Conservation (phyloP, 2,888 invertebrate genomes). For the Pterostichus madidus region DNA sequence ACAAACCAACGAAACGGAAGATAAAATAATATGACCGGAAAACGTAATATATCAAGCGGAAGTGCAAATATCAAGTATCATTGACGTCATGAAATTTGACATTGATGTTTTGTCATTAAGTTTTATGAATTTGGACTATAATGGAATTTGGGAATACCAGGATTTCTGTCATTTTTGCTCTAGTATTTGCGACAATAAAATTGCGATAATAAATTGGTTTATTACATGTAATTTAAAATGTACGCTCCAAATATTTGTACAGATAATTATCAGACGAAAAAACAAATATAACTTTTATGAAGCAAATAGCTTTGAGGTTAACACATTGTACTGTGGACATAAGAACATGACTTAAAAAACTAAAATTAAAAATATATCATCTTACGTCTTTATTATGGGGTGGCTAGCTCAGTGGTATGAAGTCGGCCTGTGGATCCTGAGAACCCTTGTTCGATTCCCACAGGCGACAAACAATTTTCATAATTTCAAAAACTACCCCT, state of each 20-base stretch:
- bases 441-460: too few relatives aligned
- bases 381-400: too few relatives aligned
- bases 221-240: slow-evolving; percentile 11
- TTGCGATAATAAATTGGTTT: not conserved
- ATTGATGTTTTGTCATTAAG: slow-evolving; percentile 13
- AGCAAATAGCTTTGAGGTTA: too few relatives aligned
- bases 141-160: not conserved
- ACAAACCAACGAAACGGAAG: not conserved
- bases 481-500: too few relatives aligned
- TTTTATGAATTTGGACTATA: not conserved
- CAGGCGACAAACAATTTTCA: too few relatives aligned
- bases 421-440: too few relatives aligned
- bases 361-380: too few relatives aligned
- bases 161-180: not conserved
- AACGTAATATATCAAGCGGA: not conserved
- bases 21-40: slow-evolving; percentile 12
- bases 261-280: slow-evolving; percentile 1
- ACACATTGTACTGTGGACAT: too few relatives aligned
- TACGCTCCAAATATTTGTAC: slow-evolving; percentile 25
- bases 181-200: not conserved
- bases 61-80: not conserved
- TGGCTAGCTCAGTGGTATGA: too few relatives aligned
- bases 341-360: too few relatives aligned
- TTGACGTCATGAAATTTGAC: slow-evolving; percentile 1
- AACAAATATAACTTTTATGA: too few relatives aligned